Percentiles rank a stretch among this genome's conserved stretches.
Evolutionary conservation across 2,888 invertebrate genomes (phyloP).

Genomic region (Drosophila melanosoma): DNA sequence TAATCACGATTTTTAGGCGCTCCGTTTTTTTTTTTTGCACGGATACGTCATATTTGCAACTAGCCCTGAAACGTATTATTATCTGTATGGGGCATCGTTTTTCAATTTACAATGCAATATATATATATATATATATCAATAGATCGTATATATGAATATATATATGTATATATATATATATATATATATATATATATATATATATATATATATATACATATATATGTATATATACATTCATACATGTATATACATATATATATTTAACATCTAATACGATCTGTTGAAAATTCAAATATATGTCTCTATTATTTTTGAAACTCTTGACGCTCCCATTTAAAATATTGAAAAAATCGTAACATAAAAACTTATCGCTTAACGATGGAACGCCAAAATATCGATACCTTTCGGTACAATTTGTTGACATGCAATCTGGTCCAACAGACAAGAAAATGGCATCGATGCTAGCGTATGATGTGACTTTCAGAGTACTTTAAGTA

Average conservation of each 20-base stretch:
- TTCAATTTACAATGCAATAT: neutral
- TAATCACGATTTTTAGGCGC: slow-evolving; percentile 6
- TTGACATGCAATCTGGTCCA: neutral
- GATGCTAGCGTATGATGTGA: neutral
- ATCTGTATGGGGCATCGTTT: neutral
- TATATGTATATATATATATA: neutral
- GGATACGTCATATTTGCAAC: neutral
- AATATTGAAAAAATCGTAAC: neutral
- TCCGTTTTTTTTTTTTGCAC: neutral
- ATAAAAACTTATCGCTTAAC: neutral
- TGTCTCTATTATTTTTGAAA: neutral
- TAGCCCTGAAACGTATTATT: neutral
- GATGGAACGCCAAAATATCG: slow-evolving; percentile 4
- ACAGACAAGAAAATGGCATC: neutral
- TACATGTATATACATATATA: neutral
- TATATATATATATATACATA: neutral
- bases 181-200: neutral
- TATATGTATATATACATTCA: neutral
- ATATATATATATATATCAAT: neutral
- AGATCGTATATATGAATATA: neutral
- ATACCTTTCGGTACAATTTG: neutral
- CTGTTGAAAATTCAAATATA: neutral
- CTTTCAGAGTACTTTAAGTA: neutral
- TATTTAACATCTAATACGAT: neutral
- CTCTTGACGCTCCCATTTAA: neutral